phyloP scores from a whole-genome alignment of 2,113 vertebrate species.

The Diadophis punctatus region DNA sequence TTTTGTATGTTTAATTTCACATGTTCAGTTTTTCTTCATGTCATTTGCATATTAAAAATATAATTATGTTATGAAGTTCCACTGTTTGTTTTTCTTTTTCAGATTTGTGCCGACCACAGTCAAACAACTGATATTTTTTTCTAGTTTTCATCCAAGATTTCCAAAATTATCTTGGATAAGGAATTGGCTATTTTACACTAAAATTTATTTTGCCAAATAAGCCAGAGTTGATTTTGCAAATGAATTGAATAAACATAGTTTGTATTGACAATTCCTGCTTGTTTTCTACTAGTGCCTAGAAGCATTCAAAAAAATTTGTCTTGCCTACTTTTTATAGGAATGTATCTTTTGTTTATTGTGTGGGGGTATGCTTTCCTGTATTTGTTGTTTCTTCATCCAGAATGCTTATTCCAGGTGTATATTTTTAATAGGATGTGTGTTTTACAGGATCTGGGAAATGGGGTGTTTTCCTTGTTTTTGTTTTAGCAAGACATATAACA shows the following conservation, averaged over 20 bases:
- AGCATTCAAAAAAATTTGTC: not conserved
- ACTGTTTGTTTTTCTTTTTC: not conserved
- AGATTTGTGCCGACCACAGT: not conserved
- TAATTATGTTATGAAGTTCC: conserved; percentile 1
- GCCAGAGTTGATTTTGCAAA: not conserved
- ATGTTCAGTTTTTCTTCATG: not conserved
- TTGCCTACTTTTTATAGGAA: not conserved
- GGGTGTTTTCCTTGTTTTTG: not conserved
- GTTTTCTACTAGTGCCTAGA: not conserved
- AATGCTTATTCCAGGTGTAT: not conserved
- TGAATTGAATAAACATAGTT: not conserved
- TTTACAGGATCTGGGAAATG: not conserved
- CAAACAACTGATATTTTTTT: not conserved
- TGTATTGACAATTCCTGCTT: not conserved
- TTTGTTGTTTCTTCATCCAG: not conserved
- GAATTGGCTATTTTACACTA: not conserved
- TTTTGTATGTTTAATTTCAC: not conserved
- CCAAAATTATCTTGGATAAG: conserved; percentile 41
- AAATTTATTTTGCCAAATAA: not conserved
- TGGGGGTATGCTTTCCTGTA: not conserved
- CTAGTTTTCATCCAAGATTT: conserved; percentile 3
- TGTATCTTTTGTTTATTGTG: not conserved
- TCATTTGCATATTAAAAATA: not conserved
- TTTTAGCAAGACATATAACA: not conserved
- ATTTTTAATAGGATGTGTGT: not conserved